These are phyloP conservation scores for Pammene fasciana DNA, from an alignment of 2,888 invertebrate genomes.

Conservation along the genomic window DNA sequence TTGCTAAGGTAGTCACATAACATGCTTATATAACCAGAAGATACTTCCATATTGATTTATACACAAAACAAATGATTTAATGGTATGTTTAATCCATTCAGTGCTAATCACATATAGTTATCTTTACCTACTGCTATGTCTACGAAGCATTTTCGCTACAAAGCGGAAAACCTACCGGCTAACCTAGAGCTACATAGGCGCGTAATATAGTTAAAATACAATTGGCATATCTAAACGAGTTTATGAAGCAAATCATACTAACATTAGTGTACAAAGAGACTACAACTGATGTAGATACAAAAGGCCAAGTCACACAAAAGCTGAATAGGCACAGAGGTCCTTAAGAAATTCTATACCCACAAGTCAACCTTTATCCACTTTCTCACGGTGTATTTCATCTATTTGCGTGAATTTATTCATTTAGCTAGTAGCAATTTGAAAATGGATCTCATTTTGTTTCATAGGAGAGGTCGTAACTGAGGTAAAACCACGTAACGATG, in stretches of 20 bases:
- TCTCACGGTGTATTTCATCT: conserved; percentile 18
- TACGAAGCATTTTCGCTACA: no score
- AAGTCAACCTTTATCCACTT: conserved; percentile 27
- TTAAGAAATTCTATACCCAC: conserved; percentile 21
- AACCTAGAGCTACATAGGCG: no score
- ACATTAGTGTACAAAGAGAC: conserved; percentile 14
- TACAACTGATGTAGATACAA: conserved; percentile 25
- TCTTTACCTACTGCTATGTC: no score
- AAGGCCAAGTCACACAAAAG: conserved; percentile 21
- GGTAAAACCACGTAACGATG: conserved; percentile 51
- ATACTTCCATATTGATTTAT: no score
- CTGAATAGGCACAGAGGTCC: conserved; percentile 9
- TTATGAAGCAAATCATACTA: conserved; percentile 3
- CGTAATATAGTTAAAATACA: no score
- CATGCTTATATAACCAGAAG: no score
- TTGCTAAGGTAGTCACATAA: no score
- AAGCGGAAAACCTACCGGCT: no score
- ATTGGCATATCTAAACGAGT: neutral
- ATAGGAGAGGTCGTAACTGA: conserved; percentile 43
- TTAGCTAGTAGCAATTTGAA: conserved; percentile 35
- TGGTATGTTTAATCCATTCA: no score
- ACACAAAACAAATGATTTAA: no score
- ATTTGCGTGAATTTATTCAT: conserved; percentile 24
- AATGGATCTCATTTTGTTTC: conserved; percentile 45
- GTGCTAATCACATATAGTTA: no score